Evolutionary conservation across 92 coral and sea anemone genomes (phyloP).

Genomic region (Blastomussa wellsi): DNA sequence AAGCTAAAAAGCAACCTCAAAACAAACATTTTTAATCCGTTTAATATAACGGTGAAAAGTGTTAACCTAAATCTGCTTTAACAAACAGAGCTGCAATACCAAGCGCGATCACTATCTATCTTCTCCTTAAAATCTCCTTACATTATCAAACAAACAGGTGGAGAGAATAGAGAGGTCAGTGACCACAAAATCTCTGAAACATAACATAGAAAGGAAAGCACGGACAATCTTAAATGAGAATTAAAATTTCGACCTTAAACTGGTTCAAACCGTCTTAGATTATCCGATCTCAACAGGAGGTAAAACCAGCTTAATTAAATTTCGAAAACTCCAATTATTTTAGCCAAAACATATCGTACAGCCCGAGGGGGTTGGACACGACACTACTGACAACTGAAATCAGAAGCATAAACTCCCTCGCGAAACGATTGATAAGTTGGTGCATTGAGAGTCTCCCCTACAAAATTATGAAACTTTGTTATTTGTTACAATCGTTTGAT

Average conservation of each 20-base stretch:
- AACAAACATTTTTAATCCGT: background rate
- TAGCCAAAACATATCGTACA: background rate
- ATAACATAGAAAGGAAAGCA: background rate
- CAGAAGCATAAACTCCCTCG: background rate
- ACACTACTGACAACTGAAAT: background rate
- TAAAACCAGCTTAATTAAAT: constrained; percentile 33
- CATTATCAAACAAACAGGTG: background rate
- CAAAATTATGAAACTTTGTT: background rate
- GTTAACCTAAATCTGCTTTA: background rate
- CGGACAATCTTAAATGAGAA: background rate
- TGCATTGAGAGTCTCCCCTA: too few species aligned
- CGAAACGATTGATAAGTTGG: too few species aligned
- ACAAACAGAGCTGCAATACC: background rate
- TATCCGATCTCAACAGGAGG: constrained; percentile 2
- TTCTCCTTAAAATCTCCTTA: background rate
- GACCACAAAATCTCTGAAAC: background rate
- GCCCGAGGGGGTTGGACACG: constrained; percentile 13
- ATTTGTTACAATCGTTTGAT: background rate
- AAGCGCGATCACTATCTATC: background rate
- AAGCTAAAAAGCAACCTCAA: background rate
- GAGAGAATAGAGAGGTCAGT: background rate
- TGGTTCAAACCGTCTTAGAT: background rate
- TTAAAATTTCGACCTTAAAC: background rate
- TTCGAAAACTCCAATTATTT: background rate
- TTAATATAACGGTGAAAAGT: background rate